Evolutionary conservation across 2,888 invertebrate species (phyloP).

Genomic region (Epicampocera succincta): DNA sequence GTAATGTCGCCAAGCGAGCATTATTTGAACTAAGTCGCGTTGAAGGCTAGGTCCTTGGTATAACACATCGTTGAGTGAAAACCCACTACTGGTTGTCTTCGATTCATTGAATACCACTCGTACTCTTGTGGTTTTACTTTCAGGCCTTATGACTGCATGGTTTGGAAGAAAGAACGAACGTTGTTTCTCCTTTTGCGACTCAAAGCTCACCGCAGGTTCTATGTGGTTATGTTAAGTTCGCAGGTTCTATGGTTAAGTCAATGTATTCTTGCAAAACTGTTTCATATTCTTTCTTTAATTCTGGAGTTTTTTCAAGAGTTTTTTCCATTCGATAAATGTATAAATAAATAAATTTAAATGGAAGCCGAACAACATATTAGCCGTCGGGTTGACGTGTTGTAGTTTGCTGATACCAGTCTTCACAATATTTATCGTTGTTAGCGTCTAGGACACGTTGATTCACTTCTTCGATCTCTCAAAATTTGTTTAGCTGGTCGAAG

Average conservation of each 20-base stretch:
- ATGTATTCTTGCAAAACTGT: constrained; percentile 26
- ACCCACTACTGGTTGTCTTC: constrained; percentile 46
- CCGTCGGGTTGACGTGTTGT: too few species aligned
- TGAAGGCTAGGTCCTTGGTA: constrained; percentile 63
- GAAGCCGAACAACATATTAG: constrained; percentile 1
- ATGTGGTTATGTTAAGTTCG: too few species aligned
- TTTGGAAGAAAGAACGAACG: constrained; percentile 1
- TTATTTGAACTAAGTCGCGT: constrained; percentile 45
- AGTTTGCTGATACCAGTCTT: constrained; percentile 11
- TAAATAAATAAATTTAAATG: constrained; percentile 26
- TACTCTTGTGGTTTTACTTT: constrained; percentile 62
- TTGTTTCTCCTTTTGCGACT: not conserved
- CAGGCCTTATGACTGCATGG: constrained; percentile 60
- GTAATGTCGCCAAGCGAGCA: constrained; percentile 54
- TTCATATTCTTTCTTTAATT: not conserved
- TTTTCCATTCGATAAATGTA: not conserved
- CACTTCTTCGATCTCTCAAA: constrained; percentile 22
- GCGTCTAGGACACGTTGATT: not conserved
- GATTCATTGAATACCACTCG: constrained; percentile 70
- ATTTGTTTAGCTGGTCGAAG: constrained; percentile 14
- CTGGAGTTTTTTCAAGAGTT: too few species aligned
- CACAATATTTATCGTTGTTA: constrained; percentile 19
- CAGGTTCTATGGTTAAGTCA: too few species aligned
- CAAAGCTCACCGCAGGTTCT: not conserved
- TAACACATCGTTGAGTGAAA: constrained; percentile 57